Percentiles rank a stretch among this genome's conserved stretches.
Conservation (phyloP, 2,113 vertebrate species). For the Naja naja region DNA sequence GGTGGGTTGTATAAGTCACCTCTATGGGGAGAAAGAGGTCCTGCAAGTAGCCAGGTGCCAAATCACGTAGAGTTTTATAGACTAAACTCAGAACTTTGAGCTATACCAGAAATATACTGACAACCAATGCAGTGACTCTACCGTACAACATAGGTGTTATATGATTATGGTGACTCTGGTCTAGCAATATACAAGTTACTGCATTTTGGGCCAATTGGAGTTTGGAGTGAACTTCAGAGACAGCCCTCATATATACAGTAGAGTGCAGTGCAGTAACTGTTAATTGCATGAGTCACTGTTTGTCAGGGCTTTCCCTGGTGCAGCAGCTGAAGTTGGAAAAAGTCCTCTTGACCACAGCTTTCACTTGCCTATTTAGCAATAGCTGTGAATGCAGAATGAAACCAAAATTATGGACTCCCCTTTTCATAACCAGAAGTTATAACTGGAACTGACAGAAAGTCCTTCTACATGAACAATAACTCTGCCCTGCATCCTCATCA, state of each 20-base stretch:
- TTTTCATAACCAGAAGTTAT: neutral
- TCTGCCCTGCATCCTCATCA: neutral
- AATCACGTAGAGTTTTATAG: neutral
- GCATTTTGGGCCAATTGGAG: neutral
- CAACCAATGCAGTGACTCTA: neutral
- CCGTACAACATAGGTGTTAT: neutral
- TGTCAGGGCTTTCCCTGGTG: neutral
- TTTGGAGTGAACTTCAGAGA: neutral
- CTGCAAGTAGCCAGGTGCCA: neutral
- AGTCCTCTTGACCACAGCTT: neutral
- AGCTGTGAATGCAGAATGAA: neutral
- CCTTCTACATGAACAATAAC: neutral
- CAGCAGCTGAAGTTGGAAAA: neutral
- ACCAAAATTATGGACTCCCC: neutral
- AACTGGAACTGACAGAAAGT: neutral
- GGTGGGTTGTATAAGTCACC: neutral
- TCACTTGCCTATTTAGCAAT: neutral
- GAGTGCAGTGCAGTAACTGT: neutral
- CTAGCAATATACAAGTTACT: neutral
- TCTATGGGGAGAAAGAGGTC: neutral
- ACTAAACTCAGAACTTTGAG: neutral
- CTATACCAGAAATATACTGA: neutral
- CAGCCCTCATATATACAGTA: neutral
- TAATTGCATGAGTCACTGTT: neutral
- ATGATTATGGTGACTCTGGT: neutral